Evolutionary conservation across 92 coral and sea anemone genomes (phyloP).

Genomic region (Diadumene lineata): DNA sequence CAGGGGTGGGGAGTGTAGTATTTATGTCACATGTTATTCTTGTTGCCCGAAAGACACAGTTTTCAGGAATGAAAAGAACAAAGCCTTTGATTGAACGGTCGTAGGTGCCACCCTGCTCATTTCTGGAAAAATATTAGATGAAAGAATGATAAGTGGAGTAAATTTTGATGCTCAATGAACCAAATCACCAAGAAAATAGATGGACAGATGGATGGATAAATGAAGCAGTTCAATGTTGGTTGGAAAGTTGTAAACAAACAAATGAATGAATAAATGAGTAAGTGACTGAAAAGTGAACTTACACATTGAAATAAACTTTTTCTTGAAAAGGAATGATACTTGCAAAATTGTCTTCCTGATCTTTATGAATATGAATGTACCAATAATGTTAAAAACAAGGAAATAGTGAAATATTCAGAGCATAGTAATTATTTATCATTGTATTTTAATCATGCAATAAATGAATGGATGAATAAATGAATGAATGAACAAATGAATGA

Average conservation of each 20-base stretch:
- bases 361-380: background rate
- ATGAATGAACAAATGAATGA: no score
- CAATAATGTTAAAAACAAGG: background rate
- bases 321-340: background rate
- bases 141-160: background rate
- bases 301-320: background rate
- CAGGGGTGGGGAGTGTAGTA: conserved; percentile 28
- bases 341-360: background rate
- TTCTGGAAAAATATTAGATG: background rate
- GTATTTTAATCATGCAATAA: no score
- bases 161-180: background rate
- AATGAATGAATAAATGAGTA: conserved; percentile 1
- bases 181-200: background rate
- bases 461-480: no score
- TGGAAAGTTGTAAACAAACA: background rate
- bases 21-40: conserved; percentile 1
- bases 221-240: background rate
- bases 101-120: conserved; percentile 37
- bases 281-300: background rate
- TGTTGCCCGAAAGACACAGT: conserved; percentile 29
- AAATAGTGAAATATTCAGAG: background rate
- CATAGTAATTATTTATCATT: no score
- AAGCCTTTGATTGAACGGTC: conserved; percentile 17
- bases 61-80: conserved; percentile 43
- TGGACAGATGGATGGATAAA: background rate